Percentiles rank a stretch among this genome's conserved stretches.
These are phyloP conservation scores for Dipodomys ordii DNA, from an alignment of 2,113 vertebrate species.

Conservation along the genomic window DNA sequence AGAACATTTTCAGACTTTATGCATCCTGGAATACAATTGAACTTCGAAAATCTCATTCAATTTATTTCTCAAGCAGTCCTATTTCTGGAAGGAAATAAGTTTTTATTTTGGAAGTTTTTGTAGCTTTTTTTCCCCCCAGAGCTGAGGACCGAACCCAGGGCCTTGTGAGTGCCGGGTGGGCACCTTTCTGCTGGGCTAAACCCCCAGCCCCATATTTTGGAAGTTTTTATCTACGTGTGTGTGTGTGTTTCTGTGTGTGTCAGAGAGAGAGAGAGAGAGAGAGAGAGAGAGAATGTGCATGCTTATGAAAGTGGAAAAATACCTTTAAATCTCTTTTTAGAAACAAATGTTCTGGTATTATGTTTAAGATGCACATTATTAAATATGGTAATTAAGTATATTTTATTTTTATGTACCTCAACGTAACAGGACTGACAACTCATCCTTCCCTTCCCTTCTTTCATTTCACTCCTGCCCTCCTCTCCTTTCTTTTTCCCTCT, in stretches of 20 bases:
- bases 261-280: too few species aligned
- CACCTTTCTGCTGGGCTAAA: too few species aligned
- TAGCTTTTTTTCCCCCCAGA: too few species aligned
- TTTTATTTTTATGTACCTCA: not conserved
- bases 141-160: too few species aligned
- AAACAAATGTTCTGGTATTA: not conserved
- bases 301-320: not conserved
- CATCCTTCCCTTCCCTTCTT: too few species aligned
- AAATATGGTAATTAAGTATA: not conserved
- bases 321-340: not conserved
- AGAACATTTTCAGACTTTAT: constrained; percentile 10
- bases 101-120: not conserved
- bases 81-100: not conserved
- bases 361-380: not conserved
- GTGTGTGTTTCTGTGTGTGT: too few species aligned
- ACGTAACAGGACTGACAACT: not conserved
- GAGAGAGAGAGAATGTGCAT: too few species aligned
- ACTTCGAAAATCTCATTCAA: not conserved
- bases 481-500: too few species aligned
- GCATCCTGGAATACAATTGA: not conserved
- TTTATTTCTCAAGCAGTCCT: not conserved
- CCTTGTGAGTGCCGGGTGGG: too few species aligned
- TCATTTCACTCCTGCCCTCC: too few species aligned
- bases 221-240: too few species aligned
- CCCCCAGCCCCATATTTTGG: not conserved